phyloP scores from a whole-genome alignment of 2,113 vertebrate genomes.

The Psettodes erumei region DNA sequence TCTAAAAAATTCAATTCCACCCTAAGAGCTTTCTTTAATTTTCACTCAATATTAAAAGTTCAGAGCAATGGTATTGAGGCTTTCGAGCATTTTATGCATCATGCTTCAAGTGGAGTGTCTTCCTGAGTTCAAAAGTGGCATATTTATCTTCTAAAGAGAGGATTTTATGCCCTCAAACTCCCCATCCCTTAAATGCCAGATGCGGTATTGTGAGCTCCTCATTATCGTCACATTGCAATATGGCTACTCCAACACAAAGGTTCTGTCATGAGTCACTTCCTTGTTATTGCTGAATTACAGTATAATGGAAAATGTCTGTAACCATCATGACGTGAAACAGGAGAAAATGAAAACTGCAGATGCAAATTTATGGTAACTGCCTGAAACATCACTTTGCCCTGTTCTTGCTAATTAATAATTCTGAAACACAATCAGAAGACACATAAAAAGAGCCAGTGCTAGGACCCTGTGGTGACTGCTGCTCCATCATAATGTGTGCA shows the following conservation, averaged over 20 bases:
- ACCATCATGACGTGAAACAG: not conserved
- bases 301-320: not conserved
- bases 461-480: too few relatives aligned
- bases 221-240: not conserved
- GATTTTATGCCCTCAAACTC: not conserved
- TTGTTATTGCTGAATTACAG: not conserved
- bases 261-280: not conserved
- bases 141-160: not conserved
- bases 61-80: not conserved
- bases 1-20: not conserved
- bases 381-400: not conserved
- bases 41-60: not conserved
- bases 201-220: not conserved
- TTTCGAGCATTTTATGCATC: slow-evolving; percentile 1
- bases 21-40: not conserved
- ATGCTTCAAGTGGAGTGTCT: not conserved
- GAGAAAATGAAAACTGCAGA: slow-evolving; percentile 11
- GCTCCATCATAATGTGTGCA: too few relatives aligned
- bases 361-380: not conserved
- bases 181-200: slow-evolving; percentile 7
- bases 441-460: not conserved
- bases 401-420: not conserved
- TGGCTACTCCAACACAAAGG: not conserved
- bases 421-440: not conserved
- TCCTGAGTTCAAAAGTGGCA: not conserved